Evolutionary conservation across 2,113 vertebrate species (phyloP).

Genomic region (Prolemur simus): DNA sequence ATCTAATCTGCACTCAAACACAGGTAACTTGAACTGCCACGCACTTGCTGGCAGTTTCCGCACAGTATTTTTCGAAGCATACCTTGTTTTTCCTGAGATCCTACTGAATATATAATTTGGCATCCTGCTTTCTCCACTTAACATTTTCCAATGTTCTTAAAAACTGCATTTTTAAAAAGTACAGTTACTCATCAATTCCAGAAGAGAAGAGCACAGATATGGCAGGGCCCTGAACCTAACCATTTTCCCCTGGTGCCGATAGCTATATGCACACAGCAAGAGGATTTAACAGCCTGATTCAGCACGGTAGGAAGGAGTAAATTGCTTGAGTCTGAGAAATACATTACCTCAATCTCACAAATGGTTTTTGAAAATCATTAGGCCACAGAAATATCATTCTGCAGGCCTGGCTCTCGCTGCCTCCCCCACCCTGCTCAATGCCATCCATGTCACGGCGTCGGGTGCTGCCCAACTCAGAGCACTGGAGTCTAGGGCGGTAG

Average conservation of each 20-base stretch:
- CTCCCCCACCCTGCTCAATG: not conserved
- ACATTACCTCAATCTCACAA: slow-evolving; percentile 68
- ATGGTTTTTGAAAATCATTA: slow-evolving; percentile 67
- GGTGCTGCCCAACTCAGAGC: not conserved
- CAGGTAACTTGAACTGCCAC: not conserved
- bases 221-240: slow-evolving; percentile 43
- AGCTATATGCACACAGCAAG: slow-evolving; percentile 40
- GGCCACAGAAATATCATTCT: slow-evolving; percentile 31
- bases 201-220: not conserved
- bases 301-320: slow-evolving; percentile 57
- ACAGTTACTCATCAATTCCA: slow-evolving; percentile 7
- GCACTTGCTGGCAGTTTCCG: rapidly evolving
- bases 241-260: slow-evolving; percentile 35
- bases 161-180: slow-evolving; percentile 52
- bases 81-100: not conserved
- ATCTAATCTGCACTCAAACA: rapidly evolving
- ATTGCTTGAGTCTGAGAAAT: slow-evolving; percentile 57
- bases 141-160: slow-evolving; percentile 45
- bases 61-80: rapidly evolving
- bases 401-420: not conserved
- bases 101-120: not conserved
- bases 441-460: rapidly evolving
- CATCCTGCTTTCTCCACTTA: slow-evolving; percentile 21
- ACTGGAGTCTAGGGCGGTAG: not conserved
- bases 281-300: slow-evolving; percentile 46